A percentile compares a stretch with the other conserved stretches of the same genome.
Conservation (phyloP, 2,888 invertebrate species). For the Zootermopsis nevadensis region DNA sequence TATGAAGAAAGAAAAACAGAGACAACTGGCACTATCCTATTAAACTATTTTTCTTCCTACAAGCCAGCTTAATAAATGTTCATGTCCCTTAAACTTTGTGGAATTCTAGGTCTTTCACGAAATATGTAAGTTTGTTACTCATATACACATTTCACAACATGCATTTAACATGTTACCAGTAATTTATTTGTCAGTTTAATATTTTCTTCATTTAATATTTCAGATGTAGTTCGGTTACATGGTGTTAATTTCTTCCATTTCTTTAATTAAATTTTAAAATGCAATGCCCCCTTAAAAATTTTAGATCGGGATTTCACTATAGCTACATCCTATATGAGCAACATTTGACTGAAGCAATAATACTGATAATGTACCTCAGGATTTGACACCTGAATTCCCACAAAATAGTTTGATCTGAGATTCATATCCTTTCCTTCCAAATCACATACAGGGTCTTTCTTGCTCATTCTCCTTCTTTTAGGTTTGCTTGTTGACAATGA, state of each 20-base stretch:
- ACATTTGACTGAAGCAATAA: neutral
- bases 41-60: too few relatives aligned
- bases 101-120: too few relatives aligned
- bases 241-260: neutral
- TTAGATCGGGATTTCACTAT: neutral
- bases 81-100: too few relatives aligned
- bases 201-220: neutral
- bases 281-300: neutral
- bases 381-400: conserved; percentile 39
- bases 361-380: conserved; percentile 26
- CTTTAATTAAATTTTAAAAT: neutral
- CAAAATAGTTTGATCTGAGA: conserved; percentile 41
- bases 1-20: too few relatives aligned
- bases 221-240: neutral
- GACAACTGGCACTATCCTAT: too few relatives aligned
- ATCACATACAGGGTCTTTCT: neutral
- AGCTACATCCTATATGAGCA: neutral
- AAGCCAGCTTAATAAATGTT: too few relatives aligned
- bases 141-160: too few relatives aligned
- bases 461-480: neutral
- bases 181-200: too few relatives aligned
- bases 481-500: neutral
- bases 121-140: too few relatives aligned
- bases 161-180: too few relatives aligned
- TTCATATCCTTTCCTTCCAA: conserved; percentile 3